Conservation (phyloP, 2,113 vertebrate genomes). For the Myanophis thanlyinensis region DNA sequence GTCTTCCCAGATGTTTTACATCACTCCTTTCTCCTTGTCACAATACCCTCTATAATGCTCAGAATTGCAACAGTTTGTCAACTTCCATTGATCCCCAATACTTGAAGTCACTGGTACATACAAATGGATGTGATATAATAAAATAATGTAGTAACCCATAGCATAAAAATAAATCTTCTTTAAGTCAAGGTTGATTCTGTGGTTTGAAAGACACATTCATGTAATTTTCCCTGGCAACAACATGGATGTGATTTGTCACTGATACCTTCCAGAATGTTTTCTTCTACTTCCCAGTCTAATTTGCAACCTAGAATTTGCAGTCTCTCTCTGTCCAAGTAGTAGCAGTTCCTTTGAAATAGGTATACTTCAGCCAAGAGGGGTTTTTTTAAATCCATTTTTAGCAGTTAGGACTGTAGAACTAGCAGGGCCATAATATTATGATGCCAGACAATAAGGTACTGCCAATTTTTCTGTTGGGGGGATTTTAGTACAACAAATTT, state of each 20-base stretch:
- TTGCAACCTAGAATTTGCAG: not conserved
- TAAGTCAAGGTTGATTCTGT: not conserved
- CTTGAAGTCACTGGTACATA: not conserved
- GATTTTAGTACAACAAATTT: not conserved
- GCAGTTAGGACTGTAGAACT: not conserved
- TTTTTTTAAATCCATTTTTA: not conserved
- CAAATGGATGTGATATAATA: not conserved
- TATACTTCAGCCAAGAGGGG: not conserved
- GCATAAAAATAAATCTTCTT: not conserved
- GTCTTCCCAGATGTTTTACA: not conserved
- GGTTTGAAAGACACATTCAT: not conserved
- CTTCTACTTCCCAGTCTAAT: not conserved
- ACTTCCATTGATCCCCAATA: not conserved
- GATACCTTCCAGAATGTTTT: not conserved
- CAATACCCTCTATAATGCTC: not conserved
- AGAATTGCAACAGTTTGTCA: not conserved
- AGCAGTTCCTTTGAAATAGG: not conserved
- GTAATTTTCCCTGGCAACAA: not conserved
- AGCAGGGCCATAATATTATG: not conserved
- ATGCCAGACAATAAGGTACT: not conserved
- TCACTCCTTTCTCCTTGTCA: not conserved
- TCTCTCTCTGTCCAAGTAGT: not conserved
- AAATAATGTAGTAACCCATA: not conserved
- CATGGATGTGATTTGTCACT: not conserved
- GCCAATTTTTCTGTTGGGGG: not conserved